Evolutionary conservation across 2,797 vertebrate genomes (phyloP), one percentile per base, ranked within the genome.

Genomic region (Graptemys geographica): DNA sequence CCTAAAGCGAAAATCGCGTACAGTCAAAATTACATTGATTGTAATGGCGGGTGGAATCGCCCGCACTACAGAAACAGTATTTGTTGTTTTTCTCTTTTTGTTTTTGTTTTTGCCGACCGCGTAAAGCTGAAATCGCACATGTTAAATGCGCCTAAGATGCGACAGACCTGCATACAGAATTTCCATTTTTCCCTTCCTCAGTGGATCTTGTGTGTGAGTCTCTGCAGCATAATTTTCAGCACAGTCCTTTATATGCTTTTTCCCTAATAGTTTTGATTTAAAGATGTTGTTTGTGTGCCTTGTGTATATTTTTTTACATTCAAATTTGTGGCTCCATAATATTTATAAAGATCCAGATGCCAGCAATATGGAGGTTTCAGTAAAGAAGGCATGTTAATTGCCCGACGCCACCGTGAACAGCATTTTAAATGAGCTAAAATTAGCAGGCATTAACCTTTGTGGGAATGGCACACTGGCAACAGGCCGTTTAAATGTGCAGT

Each of bases 391-490:
- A 90, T 49, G 25, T 78, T 18, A 37, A 37, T 37, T 37, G n/a
- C 18, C 18, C 8, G 83, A 83, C 0, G 0, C 80, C 96, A 86
- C 87, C 79, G 74, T 37, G 62, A 92, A 51, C 76, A 31, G 83
- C 89, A 96, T 95, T 89, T 96, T 89, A 92, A 78, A 85, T 76
- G 31, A 91, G 83, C 88, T 95, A 96, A 96, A 97, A 95, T 96
- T 95, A 96, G 95, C 84, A 90, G 72, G 83, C 55, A 89, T 87
- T 90, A 87, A 80, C 49, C 69, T 93, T 92, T 95, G 93, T 95
- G 92, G 90, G 86, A 95, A 83, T 0, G 1, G 56, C 0, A 4
- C 0, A 3, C 89, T 95, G 94, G 96, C 93, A 95, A 83, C 76
- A 53, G 95, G 90, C 81, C 79, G 89, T 1, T 0, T 86, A 74